Base-by-base conservation (phyloP, 1,140 invertebrate species). In the Apis cerana region DNA sequence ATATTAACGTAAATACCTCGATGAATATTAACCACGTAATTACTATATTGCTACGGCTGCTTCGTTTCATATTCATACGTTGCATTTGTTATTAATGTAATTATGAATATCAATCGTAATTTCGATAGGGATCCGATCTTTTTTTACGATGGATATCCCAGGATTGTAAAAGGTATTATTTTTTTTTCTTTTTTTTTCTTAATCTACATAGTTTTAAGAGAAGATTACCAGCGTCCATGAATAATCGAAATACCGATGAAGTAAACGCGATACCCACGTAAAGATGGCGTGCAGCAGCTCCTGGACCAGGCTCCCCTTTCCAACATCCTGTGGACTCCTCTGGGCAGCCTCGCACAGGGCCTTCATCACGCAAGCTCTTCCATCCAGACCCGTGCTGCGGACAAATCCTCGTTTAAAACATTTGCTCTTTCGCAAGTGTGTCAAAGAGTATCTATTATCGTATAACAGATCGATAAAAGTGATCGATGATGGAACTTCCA, bases 241-340 rank as follows among this genome's bases (percentile, higher is more conserved):
- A 21, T 17, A 8, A 62, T 62, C 61, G 11, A 56, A 33, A 15
- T 17, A 48, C 9, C 50, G 17, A 11, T 27, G 21, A 15, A 27
- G 13, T 1, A 1, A 56, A 59, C 0, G 17, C 2, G 5, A 27
- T 19, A 94, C 95, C 96, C 93, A 97, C 96, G 94, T 95, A 88
- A 97, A 96, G 82, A 97, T 93, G 3, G 95, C 95, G 72, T 96
- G 94, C 4, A 97, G 94, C 62, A 97, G 93, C 92, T 97, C 96
- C 86, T 97, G 95, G 11, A 97, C 85, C 91, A 97, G 95, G 62
- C 95, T 96, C 2, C 95, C 95, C 23, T 93, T 94, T 43, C 92
- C 92, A 84, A 93, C 80, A 74, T 95, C 92, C 8, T 94, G 93
- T 0, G 94, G 90, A 67, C 96, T 92, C 74, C 95, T 94, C 87